phyloP scores from a whole-genome alignment of 2,113 vertebrate species.

The Camelus bactrianus region DNA sequence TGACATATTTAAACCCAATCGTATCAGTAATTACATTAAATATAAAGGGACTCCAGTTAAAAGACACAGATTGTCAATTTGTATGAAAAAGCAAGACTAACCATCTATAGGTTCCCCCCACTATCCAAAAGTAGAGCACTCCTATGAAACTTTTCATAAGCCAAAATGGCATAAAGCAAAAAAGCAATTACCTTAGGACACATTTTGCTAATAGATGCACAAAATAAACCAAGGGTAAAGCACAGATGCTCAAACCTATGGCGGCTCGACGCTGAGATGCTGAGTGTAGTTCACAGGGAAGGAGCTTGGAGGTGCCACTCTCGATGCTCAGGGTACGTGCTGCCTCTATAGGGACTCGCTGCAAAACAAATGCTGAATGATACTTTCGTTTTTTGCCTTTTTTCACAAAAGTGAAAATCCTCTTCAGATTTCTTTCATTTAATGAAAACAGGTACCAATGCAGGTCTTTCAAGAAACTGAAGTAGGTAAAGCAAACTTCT shows the following conservation, averaged over 20 bases:
- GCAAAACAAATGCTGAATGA: neutral
- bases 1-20: slow-evolving; percentile 46
- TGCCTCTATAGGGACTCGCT: neutral
- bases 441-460: neutral
- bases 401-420: neutral
- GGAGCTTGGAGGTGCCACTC: neutral
- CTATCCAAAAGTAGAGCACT: neutral
- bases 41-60: slow-evolving; percentile 29
- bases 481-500: neutral
- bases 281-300: neutral
- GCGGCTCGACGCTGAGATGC: neutral
- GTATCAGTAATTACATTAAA: slow-evolving; percentile 42
- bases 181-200: neutral
- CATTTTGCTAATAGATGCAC: neutral
- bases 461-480: neutral
- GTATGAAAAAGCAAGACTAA: slow-evolving; percentile 49
- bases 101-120: neutral
- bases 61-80: neutral
- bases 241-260: neutral
- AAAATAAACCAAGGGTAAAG: neutral
- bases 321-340: neutral
- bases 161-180: neutral
- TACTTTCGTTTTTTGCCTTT: neutral
- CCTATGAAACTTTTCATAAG: neutral
- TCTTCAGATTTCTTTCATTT: neutral